Evolutionary conservation across 2,113 vertebrate genomes (phyloP).

Genomic region (Piprites chloris): DNA sequence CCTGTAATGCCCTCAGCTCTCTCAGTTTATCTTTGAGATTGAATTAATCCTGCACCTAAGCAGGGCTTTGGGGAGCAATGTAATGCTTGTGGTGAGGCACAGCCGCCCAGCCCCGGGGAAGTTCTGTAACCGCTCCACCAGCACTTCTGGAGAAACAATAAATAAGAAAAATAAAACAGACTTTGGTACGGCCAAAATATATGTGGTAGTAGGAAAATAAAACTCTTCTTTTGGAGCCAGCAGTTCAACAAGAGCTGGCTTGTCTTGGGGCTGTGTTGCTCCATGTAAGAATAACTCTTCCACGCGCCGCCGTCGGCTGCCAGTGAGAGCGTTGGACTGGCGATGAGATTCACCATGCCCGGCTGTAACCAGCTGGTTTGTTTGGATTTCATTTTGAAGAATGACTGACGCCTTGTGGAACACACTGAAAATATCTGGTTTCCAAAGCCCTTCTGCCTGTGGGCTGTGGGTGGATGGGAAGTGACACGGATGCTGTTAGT

Average conservation of each 20-base stretch:
- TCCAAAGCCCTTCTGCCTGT: neutral
- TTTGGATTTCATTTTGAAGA: neutral
- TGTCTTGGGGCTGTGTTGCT: neutral
- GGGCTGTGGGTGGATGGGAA: neutral
- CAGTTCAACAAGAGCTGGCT: slow-evolving; percentile 38
- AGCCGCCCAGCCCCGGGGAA: neutral
- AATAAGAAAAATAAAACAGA: neutral
- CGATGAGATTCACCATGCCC: neutral
- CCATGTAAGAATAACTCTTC: neutral
- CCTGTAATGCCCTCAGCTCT: neutral
- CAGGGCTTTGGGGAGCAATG: neutral
- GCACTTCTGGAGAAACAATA: neutral
- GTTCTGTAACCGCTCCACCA: fast-evolving
- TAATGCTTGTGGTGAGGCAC: fast-evolving
- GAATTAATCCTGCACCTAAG: neutral
- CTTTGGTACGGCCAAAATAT: neutral
- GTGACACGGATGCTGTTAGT: neutral
- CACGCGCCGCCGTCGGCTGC: neutral
- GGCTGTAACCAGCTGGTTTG: neutral
- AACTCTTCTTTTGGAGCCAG: neutral
- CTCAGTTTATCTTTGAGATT: neutral
- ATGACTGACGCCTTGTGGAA: slow-evolving; percentile 36
- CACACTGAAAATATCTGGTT: neutral
- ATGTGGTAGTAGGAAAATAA: neutral
- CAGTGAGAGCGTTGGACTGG: neutral